phyloP scores from a whole-genome alignment of 1,140 invertebrate genomes.

The Diploscapter pachys region DNA sequence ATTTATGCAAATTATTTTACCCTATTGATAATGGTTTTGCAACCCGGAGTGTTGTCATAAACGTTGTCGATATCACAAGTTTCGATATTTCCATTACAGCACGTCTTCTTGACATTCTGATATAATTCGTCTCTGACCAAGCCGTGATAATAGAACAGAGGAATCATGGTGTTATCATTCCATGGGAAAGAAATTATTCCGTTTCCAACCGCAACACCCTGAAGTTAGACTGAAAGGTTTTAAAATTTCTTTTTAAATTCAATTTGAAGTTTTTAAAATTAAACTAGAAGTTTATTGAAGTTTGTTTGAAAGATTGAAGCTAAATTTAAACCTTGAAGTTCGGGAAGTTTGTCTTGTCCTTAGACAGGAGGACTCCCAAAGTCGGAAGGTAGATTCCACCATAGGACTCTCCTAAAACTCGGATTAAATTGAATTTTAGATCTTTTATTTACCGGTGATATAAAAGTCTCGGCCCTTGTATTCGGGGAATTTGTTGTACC shows the following conservation, averaged over 20 bases:
- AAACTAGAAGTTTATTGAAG: too few species aligned
- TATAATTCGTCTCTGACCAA: conserved; percentile 30
- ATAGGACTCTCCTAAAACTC: conserved; percentile 57
- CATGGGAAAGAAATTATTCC: conserved; percentile 20
- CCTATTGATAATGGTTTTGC: conserved; percentile 33
- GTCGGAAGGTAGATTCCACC: conserved; percentile 62
- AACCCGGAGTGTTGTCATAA: conserved; percentile 17
- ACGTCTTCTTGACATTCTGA: conserved; percentile 5
- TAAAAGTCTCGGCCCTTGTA: conserved; percentile 60
- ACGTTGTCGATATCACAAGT: conserved; percentile 25
- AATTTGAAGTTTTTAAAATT: too few species aligned
- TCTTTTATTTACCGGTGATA: conserved; percentile 47
- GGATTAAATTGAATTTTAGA: too few species aligned
- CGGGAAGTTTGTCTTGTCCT: conserved; percentile 13
- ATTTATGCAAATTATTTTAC: neutral
- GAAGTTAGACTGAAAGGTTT: neutral
- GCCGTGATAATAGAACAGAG: conserved; percentile 30
- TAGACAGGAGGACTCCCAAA: conserved; percentile 60
- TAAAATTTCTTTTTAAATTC: too few species aligned
- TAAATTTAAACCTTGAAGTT: conserved; percentile 23
- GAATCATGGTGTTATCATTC: conserved; percentile 27
- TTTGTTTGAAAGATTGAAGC: too few species aligned
- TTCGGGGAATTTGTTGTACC: conserved; percentile 63
- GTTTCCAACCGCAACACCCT: conserved; percentile 36
- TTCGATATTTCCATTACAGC: conserved; percentile 28